phyloP scores from a whole-genome alignment of 2,888 invertebrate species.

The Mycalesis mineus region DNA sequence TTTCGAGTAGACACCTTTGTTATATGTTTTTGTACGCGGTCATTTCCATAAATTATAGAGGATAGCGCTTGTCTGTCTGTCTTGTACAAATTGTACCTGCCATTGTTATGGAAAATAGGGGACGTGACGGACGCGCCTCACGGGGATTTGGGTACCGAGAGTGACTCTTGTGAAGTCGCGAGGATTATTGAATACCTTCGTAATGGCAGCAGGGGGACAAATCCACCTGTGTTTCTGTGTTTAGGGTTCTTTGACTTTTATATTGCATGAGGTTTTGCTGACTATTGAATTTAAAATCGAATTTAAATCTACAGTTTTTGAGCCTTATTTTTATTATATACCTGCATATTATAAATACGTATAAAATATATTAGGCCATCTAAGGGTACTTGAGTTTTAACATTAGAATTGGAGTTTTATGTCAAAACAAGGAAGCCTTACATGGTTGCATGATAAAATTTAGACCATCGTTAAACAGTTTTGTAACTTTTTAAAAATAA shows the following conservation, averaged over 20 bases:
- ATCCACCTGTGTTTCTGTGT: constrained; percentile 10
- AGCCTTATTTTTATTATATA: too few species aligned
- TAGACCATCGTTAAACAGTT: too few species aligned
- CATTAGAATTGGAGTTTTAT: too few species aligned
- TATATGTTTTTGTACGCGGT: constrained; percentile 71
- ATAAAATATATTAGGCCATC: too few species aligned
- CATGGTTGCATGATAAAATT: too few species aligned
- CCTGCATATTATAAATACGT: too few species aligned
- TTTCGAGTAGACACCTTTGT: constrained; percentile 77
- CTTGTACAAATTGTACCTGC: constrained; percentile 58
- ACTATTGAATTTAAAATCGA: too few species aligned
- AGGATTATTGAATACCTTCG: constrained; percentile 25
- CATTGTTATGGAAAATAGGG: constrained; percentile 69
- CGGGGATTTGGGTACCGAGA: constrained; percentile 57
- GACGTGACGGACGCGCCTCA: constrained; percentile 62
- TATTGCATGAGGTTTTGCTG: too few species aligned
- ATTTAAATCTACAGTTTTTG: too few species aligned
- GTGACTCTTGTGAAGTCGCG: constrained; percentile 21
- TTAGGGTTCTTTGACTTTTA: not conserved
- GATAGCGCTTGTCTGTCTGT: constrained; percentile 45
- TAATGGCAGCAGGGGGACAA: constrained; percentile 3
- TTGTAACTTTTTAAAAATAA: too few species aligned
- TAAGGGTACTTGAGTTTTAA: too few species aligned
- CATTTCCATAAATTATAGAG: constrained; percentile 76
- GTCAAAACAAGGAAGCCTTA: too few species aligned